Evolutionary conservation across 1,140 invertebrate genomes (phyloP), one percentile per base, ranked within the genome.

Genomic region (Lutraria rhynchaena): DNA sequence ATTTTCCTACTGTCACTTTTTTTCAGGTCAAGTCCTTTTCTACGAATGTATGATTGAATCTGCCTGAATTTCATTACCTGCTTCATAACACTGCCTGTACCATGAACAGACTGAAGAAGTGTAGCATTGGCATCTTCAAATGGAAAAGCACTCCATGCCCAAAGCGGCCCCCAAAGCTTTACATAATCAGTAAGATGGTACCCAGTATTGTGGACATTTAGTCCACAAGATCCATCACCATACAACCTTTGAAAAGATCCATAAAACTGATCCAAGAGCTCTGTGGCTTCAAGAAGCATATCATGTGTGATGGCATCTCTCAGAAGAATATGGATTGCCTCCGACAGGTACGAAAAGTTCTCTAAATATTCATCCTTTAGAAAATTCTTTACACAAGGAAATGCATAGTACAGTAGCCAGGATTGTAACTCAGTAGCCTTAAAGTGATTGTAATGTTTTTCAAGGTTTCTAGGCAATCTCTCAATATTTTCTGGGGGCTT

Each of bases 91-190:
- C 57, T 57, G 33, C 81, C 84, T n/a, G 81, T 83, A 19, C 84
- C 81, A 83, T 83, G 84, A 22, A 81, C 81, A 29, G 84, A 53
- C 41, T 81, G 55, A 24, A 85, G 55, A 13, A 85, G 51, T n/a
- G 24, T 24, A 29, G 83, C 73, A 67, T 85, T 81, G 4, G 46
- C n/a, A 65, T 84, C 83, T 41, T 81, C 83, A 76, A 84, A 84
- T n/a, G 77, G n/a, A 61, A 85, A 82, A 29, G 80, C 82, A 74
- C 80, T 85, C 83, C 83, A 85, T 15, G 35, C 37, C 71, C 61
- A 85, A n/a, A 82, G 35, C 1, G 83, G 80, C 29, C 83, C 83
- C 74, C 80, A 85, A 5, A 41, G 65, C 31, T 55, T 85, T 0
- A 85, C 74, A 76, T 70, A 85, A 27, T 57, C 29, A 24, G 57